Base-by-base conservation (phyloP, 92 coral and sea anemone genomes). In the Phenganax marumi region DNA sequence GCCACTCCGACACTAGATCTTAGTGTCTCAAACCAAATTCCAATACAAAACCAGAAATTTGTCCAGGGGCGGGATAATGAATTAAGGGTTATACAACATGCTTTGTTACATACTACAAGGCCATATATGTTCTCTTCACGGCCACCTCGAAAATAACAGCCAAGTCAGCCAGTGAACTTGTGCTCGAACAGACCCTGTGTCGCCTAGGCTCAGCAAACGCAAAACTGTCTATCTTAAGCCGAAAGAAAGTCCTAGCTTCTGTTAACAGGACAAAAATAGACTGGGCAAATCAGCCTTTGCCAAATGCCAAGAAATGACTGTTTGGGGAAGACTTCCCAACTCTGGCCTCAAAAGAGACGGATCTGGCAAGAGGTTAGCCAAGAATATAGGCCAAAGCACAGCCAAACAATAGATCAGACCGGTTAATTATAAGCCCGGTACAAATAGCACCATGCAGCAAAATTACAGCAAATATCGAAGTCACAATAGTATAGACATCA, bases 41-140 rank as follows among this genome's bases (percentile, higher is more conserved):
- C 90, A 13, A 5, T 0, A 0, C 77, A 87, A 65, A 39, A 76
- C 56, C 76, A 77, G 24, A 70, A 77, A 76, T 66, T 66, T 70
- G 81, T 81, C 12, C 89, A 80, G 72, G 89, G 47, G 33, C 79
- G 76, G 11, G 86, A 78, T 68, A 82, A 82, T 54, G 87, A 82
- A 80, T 51, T 84, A 46, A 52, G 58, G 66, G 75, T 81, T 49
- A 48, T 87, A n/a, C 90, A 87, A 75, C 81, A 87, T 43, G 81
- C 87, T 7, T 26, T 87, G 24, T 21, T 81, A 19, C 81, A 81
- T 52, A 65, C 76, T 6, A 73, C 89, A 0, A 81, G 81, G 6
- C 85, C 81, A 19, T 51, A n/a, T 86, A n/a, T 86, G 86, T 58
- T 70, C 77, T 7, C 72, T 87, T 25, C 85, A 84, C 63, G 85